Percentiles rank a stretch among this genome's conserved stretches.
These are phyloP conservation scores for Equus quagga DNA, from an alignment of 2,113 vertebrate species.

Conservation along the genomic window DNA sequence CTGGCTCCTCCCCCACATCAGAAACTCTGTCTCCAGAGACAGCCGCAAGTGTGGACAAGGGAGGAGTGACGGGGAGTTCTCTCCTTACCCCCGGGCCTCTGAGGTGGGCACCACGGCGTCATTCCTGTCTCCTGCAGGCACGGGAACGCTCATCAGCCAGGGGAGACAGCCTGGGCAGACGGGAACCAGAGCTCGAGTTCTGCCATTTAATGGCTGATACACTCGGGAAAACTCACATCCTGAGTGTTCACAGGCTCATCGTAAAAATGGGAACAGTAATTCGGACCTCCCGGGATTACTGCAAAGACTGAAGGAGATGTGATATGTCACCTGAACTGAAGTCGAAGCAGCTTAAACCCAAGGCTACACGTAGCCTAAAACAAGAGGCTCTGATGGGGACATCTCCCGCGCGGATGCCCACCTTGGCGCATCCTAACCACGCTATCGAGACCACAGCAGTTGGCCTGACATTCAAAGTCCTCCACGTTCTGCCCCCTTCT, in stretches of 20 bases:
- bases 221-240: background rate
- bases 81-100: background rate
- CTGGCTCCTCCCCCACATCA: background rate
- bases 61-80: background rate
- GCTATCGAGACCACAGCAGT: background rate
- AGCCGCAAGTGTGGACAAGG: background rate
- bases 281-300: background rate
- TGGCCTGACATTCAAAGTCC: background rate
- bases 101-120: background rate
- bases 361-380: background rate
- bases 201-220: background rate
- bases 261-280: background rate
- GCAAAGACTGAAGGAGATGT: background rate
- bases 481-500: background rate
- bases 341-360: background rate
- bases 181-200: background rate
- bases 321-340: background rate
- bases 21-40: slow-evolving; percentile 6
- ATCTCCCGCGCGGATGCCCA: background rate
- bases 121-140: background rate
- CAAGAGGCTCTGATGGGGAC: background rate
- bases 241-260: background rate
- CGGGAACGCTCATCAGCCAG: background rate
- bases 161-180: background rate
- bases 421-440: background rate